Base-by-base conservation (phyloP, 1,140 invertebrate genomes). In the Zaprionus davidi region DNA sequence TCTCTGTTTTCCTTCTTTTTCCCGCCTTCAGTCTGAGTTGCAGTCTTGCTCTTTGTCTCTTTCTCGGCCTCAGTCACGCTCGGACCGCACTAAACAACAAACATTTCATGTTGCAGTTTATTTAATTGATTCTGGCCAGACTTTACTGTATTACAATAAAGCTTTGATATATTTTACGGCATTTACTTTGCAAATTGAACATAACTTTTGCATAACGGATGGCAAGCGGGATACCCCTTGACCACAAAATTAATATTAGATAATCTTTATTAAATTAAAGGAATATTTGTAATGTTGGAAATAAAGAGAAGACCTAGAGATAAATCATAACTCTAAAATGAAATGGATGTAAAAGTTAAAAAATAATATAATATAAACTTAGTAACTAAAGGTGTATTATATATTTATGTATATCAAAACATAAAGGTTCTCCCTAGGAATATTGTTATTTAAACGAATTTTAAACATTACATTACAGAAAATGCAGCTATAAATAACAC, bases 161-260 rank as follows among this genome's bases (percentile, higher is more conserved):
- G 62, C 58, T 49, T 74, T 46, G 66, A 69, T 56, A 74, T 62
- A 69, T 63, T 22, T 62, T 20, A 46, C 11, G 31, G 15, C n/a
- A 51, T 56, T 62, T 74, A 55, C 57, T 69, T 69, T 69, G n/a
- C 49, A 57, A 57, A 71, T 58, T 65, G 58, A 57, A 71, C 44
- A 60, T 51, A 51, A 51, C 46, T 24, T 20, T 24, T 9, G 41
- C 41, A 46, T 17, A 46, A 17, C 41, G 2, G 20, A 51, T 51
- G 20, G 46, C 20, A 5, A 12, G 46, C 3, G 7, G 22, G 17
- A 51, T 49, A 20, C 20, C 9, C 46, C 4, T 5, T 12, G 12
- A 17, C 7, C 1, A 3, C 6, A 44, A 44, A 1, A n/a, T 17
- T 7, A 17, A 44, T 44, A 44, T 44, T 17, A 9, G 15, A 44